A percentile compares a stretch with the other conserved stretches of the same genome.
Conservation (phyloP, 2,888 invertebrate genomes). For the Myopa tessellatipennis region DNA sequence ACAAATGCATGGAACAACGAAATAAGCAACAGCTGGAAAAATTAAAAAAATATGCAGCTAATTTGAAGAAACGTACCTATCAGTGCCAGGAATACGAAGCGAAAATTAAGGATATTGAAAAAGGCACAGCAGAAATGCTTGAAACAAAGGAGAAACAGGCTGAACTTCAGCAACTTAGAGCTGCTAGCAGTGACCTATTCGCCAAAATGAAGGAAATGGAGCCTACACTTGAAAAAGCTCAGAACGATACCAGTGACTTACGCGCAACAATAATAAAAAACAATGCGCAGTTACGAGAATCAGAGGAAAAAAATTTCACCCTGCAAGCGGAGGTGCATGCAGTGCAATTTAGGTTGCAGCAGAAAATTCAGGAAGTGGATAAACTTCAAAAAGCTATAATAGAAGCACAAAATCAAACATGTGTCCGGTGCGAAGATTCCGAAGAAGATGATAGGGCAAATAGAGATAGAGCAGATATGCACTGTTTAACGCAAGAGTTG, state of each 20-base stretch:
- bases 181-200: slow-evolving; percentile 11
- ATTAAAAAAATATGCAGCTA: slow-evolving; percentile 81
- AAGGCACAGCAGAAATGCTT: slow-evolving; percentile 44
- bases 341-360: background rate
- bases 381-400: slow-evolving; percentile 40
- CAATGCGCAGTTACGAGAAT: slow-evolving; percentile 37
- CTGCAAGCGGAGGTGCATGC: slow-evolving; percentile 32
- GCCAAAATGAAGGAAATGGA: slow-evolving; percentile 38
- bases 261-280: slow-evolving; percentile 17
- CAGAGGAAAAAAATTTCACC: slow-evolving; percentile 25
- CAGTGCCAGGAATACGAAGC: slow-evolving; percentile 76
- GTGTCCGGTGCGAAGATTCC: slow-evolving; percentile 42
- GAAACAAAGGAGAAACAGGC: slow-evolving; percentile 55
- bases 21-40: slow-evolving; percentile 80
- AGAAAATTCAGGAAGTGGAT: slow-evolving; percentile 28
- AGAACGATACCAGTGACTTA: slow-evolving; percentile 39
- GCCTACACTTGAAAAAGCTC: slow-evolving; percentile 13
- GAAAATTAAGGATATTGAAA: slow-evolving; percentile 64
- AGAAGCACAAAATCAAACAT: slow-evolving; percentile 36
- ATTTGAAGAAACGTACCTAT: slow-evolving; percentile 78
- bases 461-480: slow-evolving; percentile 36
- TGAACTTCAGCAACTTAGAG: slow-evolving; percentile 35
- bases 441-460: slow-evolving; percentile 33
- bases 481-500: slow-evolving; percentile 45
- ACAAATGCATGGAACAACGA: slow-evolving; percentile 71